These are phyloP conservation scores for Hedya salicella DNA, from an alignment of 2,888 invertebrate species.

Conservation along the genomic window DNA sequence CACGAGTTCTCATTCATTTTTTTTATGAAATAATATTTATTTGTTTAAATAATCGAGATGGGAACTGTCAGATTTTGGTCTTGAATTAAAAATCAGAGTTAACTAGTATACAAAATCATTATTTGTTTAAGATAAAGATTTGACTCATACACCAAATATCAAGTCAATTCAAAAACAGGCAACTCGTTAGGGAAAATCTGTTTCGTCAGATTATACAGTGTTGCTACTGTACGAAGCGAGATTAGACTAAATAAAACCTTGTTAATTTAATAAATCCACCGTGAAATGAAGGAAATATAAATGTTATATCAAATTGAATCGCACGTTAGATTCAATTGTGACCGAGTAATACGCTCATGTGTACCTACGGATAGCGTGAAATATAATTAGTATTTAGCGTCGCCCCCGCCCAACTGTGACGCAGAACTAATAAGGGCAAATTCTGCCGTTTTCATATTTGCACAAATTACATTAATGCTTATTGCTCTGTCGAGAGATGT, in stretches of 20 bases:
- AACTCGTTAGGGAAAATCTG: too few species aligned
- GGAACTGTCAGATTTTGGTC: too few species aligned
- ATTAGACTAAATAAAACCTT: background rate
- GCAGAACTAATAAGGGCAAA: slow-evolving; percentile 73
- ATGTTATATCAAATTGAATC: background rate
- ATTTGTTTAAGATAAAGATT: too few species aligned
- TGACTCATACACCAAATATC: too few species aligned
- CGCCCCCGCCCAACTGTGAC: slow-evolving; percentile 60
- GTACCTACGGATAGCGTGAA: slow-evolving; percentile 24
- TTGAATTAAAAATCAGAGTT: too few species aligned
- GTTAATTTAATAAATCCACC: background rate
- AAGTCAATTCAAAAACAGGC: too few species aligned
- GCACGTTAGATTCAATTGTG: slow-evolving; percentile 29
- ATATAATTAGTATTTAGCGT: slow-evolving; percentile 64
- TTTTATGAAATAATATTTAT: too few species aligned
- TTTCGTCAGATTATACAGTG: too few species aligned
- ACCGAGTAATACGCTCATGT: slow-evolving; percentile 15
- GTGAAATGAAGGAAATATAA: background rate
- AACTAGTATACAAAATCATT: too few species aligned
- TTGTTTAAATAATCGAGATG: too few species aligned
- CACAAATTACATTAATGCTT: slow-evolving; percentile 77
- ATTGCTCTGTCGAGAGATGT: slow-evolving; percentile 64
- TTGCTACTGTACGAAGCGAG: too few species aligned
- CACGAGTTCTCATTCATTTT: too few species aligned
- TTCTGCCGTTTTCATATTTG: slow-evolving; percentile 76